Conservation (phyloP, 2,113 vertebrate species). For the Cottus gobio region DNA sequence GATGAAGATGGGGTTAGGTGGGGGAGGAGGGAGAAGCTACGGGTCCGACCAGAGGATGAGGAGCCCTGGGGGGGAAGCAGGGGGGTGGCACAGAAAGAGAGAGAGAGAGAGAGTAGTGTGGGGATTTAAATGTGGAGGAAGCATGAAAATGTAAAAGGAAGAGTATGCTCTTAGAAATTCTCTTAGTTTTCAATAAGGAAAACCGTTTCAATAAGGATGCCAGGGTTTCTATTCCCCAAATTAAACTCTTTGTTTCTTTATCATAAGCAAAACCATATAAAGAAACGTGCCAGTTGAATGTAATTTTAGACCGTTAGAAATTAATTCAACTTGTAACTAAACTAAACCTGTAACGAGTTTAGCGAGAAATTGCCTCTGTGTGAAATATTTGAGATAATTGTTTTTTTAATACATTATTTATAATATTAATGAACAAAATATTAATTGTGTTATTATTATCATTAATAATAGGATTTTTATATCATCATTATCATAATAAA, state of each 20-base stretch:
- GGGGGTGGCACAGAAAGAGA: slow-evolving; percentile 20
- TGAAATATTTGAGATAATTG: too few relatives aligned
- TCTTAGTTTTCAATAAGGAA: neutral
- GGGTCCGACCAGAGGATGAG: slow-evolving; percentile 88
- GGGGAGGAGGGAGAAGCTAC: slow-evolving; percentile 91
- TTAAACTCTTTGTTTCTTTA: neutral
- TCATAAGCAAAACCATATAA: too few relatives aligned
- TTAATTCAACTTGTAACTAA: neutral
- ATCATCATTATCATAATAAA: neutral
- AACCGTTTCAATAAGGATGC: neutral
- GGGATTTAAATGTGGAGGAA: slow-evolving; percentile 36
- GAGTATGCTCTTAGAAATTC: neutral
- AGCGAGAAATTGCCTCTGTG: too few relatives aligned
- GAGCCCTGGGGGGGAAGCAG: slow-evolving; percentile 77
- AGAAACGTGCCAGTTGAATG: neutral
- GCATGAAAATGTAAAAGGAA: slow-evolving; percentile 23
- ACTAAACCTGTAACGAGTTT: neutral
- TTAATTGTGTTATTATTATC: too few relatives aligned
- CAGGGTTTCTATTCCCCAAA: neutral
- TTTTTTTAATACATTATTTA: too few relatives aligned
- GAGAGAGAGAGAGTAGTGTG: slow-evolving; percentile 31
- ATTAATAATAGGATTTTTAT: too few relatives aligned
- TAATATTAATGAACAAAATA: too few relatives aligned
- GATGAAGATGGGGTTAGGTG: slow-evolving; percentile 88
- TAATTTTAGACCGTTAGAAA: neutral